Evolutionary conservation across 2,888 invertebrate species (phyloP).

Genomic region (Noctuana brunneofusca): DNA sequence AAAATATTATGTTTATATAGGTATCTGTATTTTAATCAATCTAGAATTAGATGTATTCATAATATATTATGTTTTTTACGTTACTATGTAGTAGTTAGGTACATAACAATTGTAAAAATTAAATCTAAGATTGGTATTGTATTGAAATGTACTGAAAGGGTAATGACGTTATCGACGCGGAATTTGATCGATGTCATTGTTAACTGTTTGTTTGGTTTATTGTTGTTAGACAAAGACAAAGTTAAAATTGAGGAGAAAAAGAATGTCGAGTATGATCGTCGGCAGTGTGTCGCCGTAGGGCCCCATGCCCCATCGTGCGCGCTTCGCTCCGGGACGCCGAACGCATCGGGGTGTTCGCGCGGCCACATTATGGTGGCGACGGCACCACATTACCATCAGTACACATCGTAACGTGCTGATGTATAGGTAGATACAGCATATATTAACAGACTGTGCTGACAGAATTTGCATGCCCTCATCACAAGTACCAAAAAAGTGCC

Average conservation of each 20-base stretch:
- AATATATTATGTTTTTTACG: no score
- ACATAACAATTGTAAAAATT: no score
- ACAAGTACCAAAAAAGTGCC: no score
- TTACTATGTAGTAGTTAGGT: no score
- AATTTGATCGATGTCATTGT: slow-evolving; percentile 29
- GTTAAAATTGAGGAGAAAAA: slow-evolving; percentile 43
- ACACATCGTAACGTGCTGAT: slow-evolving; percentile 47
- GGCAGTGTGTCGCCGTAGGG: slow-evolving; percentile 54
- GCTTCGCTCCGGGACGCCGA: slow-evolving; percentile 62
- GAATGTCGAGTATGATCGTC: slow-evolving; percentile 42
- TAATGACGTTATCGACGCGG: slow-evolving; percentile 4
- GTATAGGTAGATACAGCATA: not conserved
- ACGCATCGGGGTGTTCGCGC: slow-evolving; percentile 55
- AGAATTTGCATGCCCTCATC: no score
- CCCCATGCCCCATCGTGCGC: slow-evolving; percentile 58
- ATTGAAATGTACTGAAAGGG: no score
- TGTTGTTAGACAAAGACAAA: slow-evolving; percentile 37
- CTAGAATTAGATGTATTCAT: no score
- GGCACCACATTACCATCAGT: slow-evolving; percentile 60
- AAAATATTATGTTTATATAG: no score
- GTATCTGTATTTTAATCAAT: no score
- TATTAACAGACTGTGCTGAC: not conserved
- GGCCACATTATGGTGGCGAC: slow-evolving; percentile 50
- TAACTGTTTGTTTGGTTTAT: slow-evolving; percentile 17
- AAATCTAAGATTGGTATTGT: no score